These are phyloP conservation scores for Oryzias curvinotus DNA, from an alignment of 2,113 vertebrate species.

Conservation along the genomic window DNA sequence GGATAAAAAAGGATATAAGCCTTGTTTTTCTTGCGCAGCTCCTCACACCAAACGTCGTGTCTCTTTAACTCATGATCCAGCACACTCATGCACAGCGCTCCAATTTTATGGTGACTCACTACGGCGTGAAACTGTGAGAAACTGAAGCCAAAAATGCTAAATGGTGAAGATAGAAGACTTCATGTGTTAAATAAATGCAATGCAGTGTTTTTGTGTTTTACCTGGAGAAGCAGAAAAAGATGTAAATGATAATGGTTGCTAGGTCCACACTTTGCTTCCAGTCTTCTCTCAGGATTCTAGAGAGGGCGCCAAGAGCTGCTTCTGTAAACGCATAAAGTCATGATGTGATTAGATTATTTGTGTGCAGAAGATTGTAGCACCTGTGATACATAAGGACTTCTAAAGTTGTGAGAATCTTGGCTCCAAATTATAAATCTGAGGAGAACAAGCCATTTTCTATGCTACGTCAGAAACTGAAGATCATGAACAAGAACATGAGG, in stretches of 20 bases:
- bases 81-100: constrained; percentile 93
- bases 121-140: constrained; percentile 95
- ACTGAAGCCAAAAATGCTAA: constrained; percentile 59
- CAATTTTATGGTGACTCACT: constrained; percentile 95
- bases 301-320: constrained; percentile 89
- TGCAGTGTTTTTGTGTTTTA: constrained; percentile 49
- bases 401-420: neutral
- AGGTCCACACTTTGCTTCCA: constrained; percentile 98
- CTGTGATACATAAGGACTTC: neutral
- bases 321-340: constrained; percentile 71
- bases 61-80: constrained; percentile 97
- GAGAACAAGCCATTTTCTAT: no score
- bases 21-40: constrained; percentile 93
- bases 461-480: no score
- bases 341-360: neutral
- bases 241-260: constrained; percentile 95
- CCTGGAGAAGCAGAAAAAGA: constrained; percentile 99
- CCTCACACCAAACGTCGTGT: constrained; percentile 94
- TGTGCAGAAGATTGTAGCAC: neutral
- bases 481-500: no score
- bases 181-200: neutral
- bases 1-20: constrained; percentile 90
- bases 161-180: neutral
- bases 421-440: neutral
- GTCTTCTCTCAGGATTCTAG: constrained; percentile 93